A percentile compares a stretch with the other conserved stretches of the same genome.
Evolutionary conservation across 2,797 vertebrate species (phyloP).

Genomic region (Leucoraja ocellata): DNA sequence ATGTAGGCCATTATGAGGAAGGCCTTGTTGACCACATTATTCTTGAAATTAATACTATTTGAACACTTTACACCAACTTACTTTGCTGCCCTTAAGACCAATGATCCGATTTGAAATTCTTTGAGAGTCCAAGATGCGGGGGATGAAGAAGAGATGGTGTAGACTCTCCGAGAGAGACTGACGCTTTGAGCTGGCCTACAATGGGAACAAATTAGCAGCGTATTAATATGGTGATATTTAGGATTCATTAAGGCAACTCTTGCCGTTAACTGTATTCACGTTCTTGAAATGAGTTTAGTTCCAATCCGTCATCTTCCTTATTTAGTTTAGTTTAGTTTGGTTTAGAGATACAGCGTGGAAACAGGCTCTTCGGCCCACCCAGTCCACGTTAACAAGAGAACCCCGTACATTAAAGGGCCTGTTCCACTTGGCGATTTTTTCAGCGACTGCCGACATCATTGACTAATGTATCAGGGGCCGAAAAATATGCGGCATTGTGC

Average conservation of each 20-base stretch:
- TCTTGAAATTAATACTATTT: neutral
- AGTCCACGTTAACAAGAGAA: too few species aligned
- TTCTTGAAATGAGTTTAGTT: neutral
- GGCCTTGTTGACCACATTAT: neutral
- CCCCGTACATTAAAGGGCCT: too few species aligned
- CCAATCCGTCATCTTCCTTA: neutral
- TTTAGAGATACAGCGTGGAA: too few species aligned
- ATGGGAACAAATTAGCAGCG: constrained; percentile 38
- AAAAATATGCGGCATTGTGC: too few species aligned
- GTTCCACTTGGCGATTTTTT: too few species aligned
- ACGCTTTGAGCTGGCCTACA: constrained; percentile 42
- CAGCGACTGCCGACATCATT: too few species aligned
- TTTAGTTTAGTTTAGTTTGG: too few species aligned
- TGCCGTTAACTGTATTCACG: neutral
- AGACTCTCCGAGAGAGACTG: constrained; percentile 45
- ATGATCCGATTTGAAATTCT: constrained; percentile 40
- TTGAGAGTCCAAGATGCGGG: constrained; percentile 42
- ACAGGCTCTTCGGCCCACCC: too few species aligned
- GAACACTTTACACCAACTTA: constrained; percentile 42
- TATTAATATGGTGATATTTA: neutral
- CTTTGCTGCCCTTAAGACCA: constrained; percentile 42
- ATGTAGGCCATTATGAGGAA: too few species aligned
- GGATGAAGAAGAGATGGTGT: constrained; percentile 51
- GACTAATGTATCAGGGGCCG: too few species aligned
- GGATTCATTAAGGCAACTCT: neutral